Percentiles rank a stretch among this genome's conserved stretches.
phyloP scores from a whole-genome alignment of 2,888 invertebrate species.

The Hedya salicella region DNA sequence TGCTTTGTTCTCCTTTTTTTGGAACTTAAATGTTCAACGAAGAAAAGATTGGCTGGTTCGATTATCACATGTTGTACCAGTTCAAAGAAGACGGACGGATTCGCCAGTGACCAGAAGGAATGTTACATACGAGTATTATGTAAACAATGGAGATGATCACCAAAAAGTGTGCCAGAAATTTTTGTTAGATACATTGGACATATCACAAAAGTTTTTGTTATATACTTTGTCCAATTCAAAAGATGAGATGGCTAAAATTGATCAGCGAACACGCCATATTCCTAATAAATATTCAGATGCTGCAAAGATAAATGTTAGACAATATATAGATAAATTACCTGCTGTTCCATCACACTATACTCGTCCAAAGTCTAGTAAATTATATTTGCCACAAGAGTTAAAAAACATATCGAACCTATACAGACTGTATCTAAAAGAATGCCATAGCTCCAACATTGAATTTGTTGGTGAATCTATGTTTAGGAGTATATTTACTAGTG shows the following conservation, averaged over 20 bases:
- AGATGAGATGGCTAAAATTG: neutral
- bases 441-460: neutral
- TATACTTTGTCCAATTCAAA: neutral
- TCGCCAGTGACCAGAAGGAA: neutral
- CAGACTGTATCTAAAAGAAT: constrained; percentile 4
- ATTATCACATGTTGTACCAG: neutral
- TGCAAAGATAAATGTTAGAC: neutral
- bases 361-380: neutral
- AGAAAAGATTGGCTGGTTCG: constrained; percentile 1
- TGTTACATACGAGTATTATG: neutral
- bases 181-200: constrained; percentile 5
- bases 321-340: neutral
- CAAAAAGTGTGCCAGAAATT: constrained; percentile 15
- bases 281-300: constrained; percentile 1
- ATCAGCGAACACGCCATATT: neutral
- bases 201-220: constrained; percentile 1
- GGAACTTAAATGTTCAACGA: constrained; percentile 3
- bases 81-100: neutral
- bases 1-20: neutral
- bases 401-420: constrained; percentile 13
- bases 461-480: constrained; percentile 4
- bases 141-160: constrained; percentile 10
- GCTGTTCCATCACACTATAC: constrained; percentile 1
- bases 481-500: constrained; percentile 19
- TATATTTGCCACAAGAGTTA: constrained; percentile 19